These are phyloP conservation scores for Cryptoleucopteryx plumbea DNA, from an alignment of 2,113 vertebrate species.

Conservation along the genomic window DNA sequence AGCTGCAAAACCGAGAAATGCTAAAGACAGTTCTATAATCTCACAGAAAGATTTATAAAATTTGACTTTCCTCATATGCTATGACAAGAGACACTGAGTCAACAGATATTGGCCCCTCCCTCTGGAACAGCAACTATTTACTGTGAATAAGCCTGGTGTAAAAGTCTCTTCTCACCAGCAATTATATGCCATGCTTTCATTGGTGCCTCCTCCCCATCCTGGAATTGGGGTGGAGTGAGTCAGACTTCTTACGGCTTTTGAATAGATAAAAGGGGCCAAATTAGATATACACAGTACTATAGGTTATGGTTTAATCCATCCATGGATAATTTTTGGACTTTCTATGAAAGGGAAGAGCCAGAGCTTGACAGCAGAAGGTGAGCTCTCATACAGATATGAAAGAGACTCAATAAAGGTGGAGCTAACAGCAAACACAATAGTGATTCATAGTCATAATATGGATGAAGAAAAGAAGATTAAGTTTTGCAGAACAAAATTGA, in stretches of 20 bases:
- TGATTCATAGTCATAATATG: not conserved
- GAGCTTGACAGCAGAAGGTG: not conserved
- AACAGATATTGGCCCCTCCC: not conserved
- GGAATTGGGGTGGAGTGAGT: not conserved
- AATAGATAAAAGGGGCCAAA: not conserved
- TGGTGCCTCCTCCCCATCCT: not conserved
- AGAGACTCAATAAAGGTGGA: not conserved
- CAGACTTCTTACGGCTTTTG: not conserved
- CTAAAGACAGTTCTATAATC: not conserved
- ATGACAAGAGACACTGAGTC: not conserved
- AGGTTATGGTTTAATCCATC: not conserved
- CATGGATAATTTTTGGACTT: not conserved
- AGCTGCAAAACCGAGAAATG: not conserved
- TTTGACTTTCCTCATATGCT: not conserved
- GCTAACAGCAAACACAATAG: not conserved
- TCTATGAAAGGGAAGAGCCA: not conserved
- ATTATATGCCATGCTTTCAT: not conserved
- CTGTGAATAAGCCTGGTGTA: not conserved
- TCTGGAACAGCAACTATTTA: not conserved
- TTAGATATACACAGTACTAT: not conserved
- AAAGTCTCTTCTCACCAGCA: not conserved
- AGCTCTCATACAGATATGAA: not conserved
- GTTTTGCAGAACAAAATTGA: not conserved
- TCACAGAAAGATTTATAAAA: not conserved
- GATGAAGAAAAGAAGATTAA: conserved; percentile 24